Evolutionary conservation across 1,140 invertebrate genomes (phyloP).

Genomic region (Solen grandis): DNA sequence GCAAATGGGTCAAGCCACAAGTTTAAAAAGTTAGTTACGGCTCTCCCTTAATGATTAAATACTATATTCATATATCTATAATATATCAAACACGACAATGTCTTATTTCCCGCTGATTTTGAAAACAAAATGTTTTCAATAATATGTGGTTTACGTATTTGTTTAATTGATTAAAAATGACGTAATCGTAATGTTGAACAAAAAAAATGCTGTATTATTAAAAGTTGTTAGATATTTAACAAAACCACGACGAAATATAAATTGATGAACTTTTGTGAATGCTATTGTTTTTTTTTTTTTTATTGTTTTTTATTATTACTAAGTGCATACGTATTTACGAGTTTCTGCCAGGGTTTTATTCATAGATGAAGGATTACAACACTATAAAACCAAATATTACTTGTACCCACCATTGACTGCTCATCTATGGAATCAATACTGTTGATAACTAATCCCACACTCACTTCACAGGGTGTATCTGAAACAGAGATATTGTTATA

Average conservation of each 20-base stretch:
- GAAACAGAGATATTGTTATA: constrained; percentile 42
- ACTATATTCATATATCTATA: too few relatives aligned
- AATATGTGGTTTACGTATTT: too few relatives aligned
- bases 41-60: too few relatives aligned
- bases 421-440: constrained; percentile 70
- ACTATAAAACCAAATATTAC: not conserved
- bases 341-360: not conserved
- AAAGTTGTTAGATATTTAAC: not conserved
- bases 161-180: too few relatives aligned
- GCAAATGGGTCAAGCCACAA: too few relatives aligned
- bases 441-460: constrained; percentile 66
- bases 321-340: not conserved
- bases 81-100: too few relatives aligned
- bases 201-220: too few relatives aligned
- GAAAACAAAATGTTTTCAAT: too few relatives aligned
- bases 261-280: not conserved
- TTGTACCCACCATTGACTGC: constrained; percentile 71
- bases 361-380: not conserved
- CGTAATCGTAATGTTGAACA: too few relatives aligned
- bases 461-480: constrained; percentile 64
- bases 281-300: not conserved
- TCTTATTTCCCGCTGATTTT: too few relatives aligned
- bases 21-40: not conserved
- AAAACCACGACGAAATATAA: not conserved
- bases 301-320: not conserved